These are phyloP conservation scores for Chironomus riparius DNA, from an alignment of 2,888 invertebrate species.

Conservation along the genomic window DNA sequence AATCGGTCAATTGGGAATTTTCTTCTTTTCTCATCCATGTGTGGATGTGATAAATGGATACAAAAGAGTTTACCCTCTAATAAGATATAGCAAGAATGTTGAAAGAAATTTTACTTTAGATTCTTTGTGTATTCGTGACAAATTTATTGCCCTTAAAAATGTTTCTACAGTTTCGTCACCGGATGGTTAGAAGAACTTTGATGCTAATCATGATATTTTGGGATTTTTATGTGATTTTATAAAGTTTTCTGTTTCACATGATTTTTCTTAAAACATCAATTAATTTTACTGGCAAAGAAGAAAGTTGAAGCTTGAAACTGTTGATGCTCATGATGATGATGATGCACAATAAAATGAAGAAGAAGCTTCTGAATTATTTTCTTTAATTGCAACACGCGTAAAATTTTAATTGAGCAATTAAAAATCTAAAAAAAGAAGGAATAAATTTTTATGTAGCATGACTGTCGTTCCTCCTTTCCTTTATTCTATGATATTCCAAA, in stretches of 20 bases:
- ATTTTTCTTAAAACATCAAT: not conserved
- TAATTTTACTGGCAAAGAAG: not conserved
- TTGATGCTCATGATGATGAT: not conserved
- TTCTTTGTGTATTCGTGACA: not conserved
- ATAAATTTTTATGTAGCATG: not conserved
- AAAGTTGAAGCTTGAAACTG: not conserved
- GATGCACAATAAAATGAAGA: not conserved
- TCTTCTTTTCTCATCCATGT: not conserved
- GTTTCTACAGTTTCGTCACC: not conserved
- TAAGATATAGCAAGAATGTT: too few species aligned
- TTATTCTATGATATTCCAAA: not conserved
- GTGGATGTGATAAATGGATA: too few species aligned
- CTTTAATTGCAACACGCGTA: constrained; percentile 13
- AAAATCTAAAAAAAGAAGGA: constrained; percentile 7
- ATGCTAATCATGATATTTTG: not conserved
- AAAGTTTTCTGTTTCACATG: too few species aligned
- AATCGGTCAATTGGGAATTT: not conserved
- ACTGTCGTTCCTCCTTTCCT: not conserved
- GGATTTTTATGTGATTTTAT: not conserved
- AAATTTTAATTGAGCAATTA: constrained; percentile 22
- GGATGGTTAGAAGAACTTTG: not conserved
- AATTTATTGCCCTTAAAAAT: not conserved
- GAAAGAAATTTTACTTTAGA: not conserved
- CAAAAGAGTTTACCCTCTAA: too few species aligned
- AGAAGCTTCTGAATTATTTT: not conserved